Percentiles rank a stretch among this genome's conserved stretches.
These are phyloP conservation scores for Erethizon dorsatum DNA, from an alignment of 2,797 vertebrate species.

Conservation along the genomic window DNA sequence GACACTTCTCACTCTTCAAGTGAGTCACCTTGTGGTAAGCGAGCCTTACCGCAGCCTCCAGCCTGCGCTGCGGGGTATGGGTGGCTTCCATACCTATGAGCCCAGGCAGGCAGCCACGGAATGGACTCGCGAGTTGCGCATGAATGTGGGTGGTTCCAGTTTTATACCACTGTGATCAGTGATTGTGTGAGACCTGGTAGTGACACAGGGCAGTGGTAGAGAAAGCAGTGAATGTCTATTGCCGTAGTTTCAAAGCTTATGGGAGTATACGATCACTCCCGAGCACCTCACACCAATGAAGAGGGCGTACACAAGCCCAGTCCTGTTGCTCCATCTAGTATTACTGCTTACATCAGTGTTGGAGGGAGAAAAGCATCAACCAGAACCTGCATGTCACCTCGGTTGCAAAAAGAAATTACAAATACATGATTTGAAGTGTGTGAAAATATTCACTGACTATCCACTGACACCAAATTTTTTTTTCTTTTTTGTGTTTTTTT, in stretches of 20 bases:
- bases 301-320: neutral
- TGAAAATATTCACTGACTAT: neutral
- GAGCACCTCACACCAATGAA: neutral
- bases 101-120: neutral
- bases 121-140: neutral
- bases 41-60: neutral
- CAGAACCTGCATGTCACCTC: neutral
- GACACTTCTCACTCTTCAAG: slow-evolving; percentile 32
- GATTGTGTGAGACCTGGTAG: neutral
- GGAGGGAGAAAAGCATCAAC: neutral
- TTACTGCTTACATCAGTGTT: neutral
- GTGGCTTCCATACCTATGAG: neutral
- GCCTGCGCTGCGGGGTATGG: neutral
- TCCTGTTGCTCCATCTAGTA: neutral
- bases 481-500: neutral
- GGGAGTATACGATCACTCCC: neutral
- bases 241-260: slow-evolving; percentile 3
- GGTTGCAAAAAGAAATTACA: neutral
- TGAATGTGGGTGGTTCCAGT: neutral
- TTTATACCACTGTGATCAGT: neutral
- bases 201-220: neutral
- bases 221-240: neutral
- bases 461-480: neutral
- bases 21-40: slow-evolving; percentile 9
- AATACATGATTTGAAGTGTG: neutral